Base-by-base conservation (phyloP, 2,113 vertebrate species). In the Campylorhamphus procurvoides region DNA sequence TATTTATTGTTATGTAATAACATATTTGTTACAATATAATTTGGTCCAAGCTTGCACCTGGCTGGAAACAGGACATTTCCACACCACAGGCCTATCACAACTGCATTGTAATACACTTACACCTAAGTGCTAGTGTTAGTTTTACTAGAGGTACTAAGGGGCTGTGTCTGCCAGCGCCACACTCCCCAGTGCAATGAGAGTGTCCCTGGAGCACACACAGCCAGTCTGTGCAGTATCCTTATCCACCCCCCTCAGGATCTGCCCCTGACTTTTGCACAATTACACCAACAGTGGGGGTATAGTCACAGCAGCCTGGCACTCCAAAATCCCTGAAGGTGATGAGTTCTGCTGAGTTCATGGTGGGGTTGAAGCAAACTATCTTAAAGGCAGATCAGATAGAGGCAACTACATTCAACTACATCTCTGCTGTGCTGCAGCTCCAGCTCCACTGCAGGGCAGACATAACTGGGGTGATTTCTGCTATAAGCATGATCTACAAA, bases 141-240 rank as follows among this genome's bases (percentile, higher is more conserved):
- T 56, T 77, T 56, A 67, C 40, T 53, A 14, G 35, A 60, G 64
- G 39, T 16, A 29, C 25, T 47, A 33, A 58, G 44, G 23, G 10
- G 52, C 52, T 77, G 23, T 39, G 47, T 28, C 18, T 49, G 64
- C 12, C 14, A 42, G 20, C 22, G 7, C 53, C 52, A 39, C 31
- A 7, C 12, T 18, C n/a, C 18, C 1, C 0, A 25, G 16, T 44
- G 53, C 58, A 40, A 33, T 8, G 33, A 62, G 35, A 0, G 9
- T 67, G 40, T 12, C 33, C 31, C 24, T 31, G 18, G 52, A 9
- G 24, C 64, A 33, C 33, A 44, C 27, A 37, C 10, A 31, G 29
- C 31, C 6, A 23, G 24, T 29, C 20, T 56, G 19, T 31, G 42
- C 40, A 50, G 59, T 49, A 28, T 27, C 40, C 58, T 56, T 7